Evolutionary conservation across 2,888 invertebrate species (phyloP).

Genomic region (Nycteola revayana): DNA sequence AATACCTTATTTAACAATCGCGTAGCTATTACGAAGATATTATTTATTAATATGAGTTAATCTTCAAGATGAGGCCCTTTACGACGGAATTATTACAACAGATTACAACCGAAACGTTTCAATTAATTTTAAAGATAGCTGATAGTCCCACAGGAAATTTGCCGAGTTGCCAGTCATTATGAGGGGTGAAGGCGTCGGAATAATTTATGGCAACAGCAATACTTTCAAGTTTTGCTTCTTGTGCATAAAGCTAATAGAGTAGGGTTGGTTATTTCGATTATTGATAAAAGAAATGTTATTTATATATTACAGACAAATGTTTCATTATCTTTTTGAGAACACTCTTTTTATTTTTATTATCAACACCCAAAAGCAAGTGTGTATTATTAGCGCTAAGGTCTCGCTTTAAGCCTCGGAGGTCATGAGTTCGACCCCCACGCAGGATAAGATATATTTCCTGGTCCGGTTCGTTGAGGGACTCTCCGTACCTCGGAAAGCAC

Average conservation of each 20-base stretch:
- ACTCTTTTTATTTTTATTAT: too few relatives aligned
- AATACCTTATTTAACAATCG: constrained; percentile 22
- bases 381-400: too few relatives aligned
- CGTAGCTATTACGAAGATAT: constrained; percentile 30
- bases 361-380: too few relatives aligned
- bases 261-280: neutral
- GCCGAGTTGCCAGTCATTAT: constrained; percentile 46
- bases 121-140: constrained; percentile 50
- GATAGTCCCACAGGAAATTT: constrained; percentile 48
- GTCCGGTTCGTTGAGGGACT: too few relatives aligned
- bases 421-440: too few relatives aligned
- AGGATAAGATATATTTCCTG: too few relatives aligned
- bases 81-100: constrained; percentile 39
- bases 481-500: too few relatives aligned
- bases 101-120: constrained; percentile 45
- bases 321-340: too few relatives aligned
- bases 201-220: constrained; percentile 32
- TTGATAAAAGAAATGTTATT: too few relatives aligned
- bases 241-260: neutral
- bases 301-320: too few relatives aligned
- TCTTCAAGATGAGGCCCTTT: constrained; percentile 35
- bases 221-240: constrained; percentile 5
- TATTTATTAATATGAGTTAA: constrained; percentile 38
- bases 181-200: constrained; percentile 34
- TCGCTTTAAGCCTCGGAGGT: too few relatives aligned